Base-by-base conservation (phyloP, 1,140 invertebrate genomes). In the Tetramorium parvispinum region DNA sequence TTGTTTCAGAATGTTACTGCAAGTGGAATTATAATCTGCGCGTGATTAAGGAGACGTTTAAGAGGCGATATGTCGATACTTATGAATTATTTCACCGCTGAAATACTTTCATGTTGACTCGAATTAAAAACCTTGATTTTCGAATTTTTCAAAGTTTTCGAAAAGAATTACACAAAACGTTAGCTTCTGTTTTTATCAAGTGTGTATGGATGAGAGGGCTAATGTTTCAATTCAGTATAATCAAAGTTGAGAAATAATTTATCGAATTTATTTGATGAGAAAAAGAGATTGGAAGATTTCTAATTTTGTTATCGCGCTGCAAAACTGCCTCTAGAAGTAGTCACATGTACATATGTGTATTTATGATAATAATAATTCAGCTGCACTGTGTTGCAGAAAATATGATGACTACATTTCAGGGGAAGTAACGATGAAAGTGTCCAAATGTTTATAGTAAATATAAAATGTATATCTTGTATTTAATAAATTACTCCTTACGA, bases 271-370 rank as follows among this genome's bases (percentile, higher is more conserved):
- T 73, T 71, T 49, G 3, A 51, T 13, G 4, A 81, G 5, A 43
- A 32, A 51, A 16, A 51, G 18, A 53, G 11, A 46, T 46, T 57
- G 8, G 11, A 37, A 46, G 68, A 32, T 13, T 61, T 53, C 2
- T 59, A 18, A 79, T 55, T 32, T 61, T 7, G 13, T 51, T 77
- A 73, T 46, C 18, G 16, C 7, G n/a, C 13, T 51, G 21, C 85
- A 55, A 78, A 63, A 79, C 32, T 59, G 53, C 53, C 66, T 82
- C 53, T 87, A 75, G 46, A 76, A 79, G 37, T 57, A 53, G 51
- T 32, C 71, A 78, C 27, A 4, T 91, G 86, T 91, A 91, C 61
- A 91, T 91, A 90, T 79, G 18, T 89, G 71, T 90, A 90, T 90
- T 90, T 90, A 88, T 88, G 53, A 87, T 68, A 85, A 57, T 86